Evolutionary conservation across 2,888 invertebrate genomes (phyloP).

Genomic region (Meiosimyza decipiens): DNA sequence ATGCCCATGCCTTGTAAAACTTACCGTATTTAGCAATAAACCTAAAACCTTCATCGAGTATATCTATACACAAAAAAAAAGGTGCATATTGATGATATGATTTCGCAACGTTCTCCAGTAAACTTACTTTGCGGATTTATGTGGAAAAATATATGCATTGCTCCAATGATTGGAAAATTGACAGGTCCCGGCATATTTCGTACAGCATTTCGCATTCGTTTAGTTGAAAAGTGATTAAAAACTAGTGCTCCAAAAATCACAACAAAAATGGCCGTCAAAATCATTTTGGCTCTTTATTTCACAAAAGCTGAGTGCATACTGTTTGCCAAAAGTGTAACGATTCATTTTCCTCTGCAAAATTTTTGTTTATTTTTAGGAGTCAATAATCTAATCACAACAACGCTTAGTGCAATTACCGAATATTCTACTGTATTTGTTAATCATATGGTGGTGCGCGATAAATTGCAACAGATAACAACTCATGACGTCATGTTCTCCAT

Average conservation of each 20-base stretch:
- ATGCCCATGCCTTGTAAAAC: conserved; percentile 54
- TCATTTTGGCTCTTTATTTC: conserved; percentile 42
- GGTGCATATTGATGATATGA: too few species aligned
- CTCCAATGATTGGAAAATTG: conserved; percentile 52
- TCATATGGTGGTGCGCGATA: too few species aligned
- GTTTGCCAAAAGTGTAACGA: too few species aligned
- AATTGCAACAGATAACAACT: too few species aligned
- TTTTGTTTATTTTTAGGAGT: too few species aligned
- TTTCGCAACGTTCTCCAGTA: not conserved
- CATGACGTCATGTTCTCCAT: too few species aligned
- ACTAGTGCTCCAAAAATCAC: conserved; percentile 41
- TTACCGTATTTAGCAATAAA: not conserved
- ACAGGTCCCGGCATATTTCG: conserved; percentile 54
- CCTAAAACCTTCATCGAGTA: not conserved
- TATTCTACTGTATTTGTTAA: too few species aligned
- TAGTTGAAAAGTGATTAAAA: conserved; percentile 42
- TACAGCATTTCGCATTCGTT: conserved; percentile 47
- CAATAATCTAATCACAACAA: too few species aligned
- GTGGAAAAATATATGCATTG: conserved; percentile 45
- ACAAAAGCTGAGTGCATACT: not conserved
- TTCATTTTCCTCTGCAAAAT: too few species aligned
- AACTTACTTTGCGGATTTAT: conserved; percentile 49
- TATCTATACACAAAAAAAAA: not conserved
- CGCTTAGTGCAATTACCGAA: too few species aligned
- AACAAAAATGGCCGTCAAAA: conserved; percentile 45